Conservation (phyloP, 2,113 vertebrate genomes). For the Seriola quinqueradiata region DNA sequence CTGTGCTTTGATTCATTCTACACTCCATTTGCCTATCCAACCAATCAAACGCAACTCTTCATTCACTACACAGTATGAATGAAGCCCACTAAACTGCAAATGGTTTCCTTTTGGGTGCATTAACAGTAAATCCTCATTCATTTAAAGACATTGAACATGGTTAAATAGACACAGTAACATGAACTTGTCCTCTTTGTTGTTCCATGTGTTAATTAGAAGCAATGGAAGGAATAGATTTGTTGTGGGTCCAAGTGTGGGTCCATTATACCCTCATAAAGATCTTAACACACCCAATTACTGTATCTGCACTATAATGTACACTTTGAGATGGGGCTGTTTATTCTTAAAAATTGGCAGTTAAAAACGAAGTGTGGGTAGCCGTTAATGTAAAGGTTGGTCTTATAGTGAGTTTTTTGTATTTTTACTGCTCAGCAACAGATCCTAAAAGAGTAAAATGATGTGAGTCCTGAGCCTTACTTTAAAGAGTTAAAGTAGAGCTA, state of each 20-base stretch:
- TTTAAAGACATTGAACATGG: not conserved
- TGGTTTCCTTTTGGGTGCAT: not conserved
- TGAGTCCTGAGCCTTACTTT: not conserved
- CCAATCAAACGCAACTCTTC: conserved; percentile 8
- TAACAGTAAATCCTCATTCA: not conserved
- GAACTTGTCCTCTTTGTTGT: not conserved
- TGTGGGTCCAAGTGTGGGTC: not conserved
- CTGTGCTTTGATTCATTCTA: conserved; percentile 31
- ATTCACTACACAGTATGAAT: conserved; percentile 40
- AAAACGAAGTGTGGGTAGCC: not conserved
- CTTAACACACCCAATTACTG: conserved; percentile 1
- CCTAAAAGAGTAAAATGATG: not conserved
- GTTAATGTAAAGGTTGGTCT: not conserved
- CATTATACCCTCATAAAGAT: conserved; percentile 3
- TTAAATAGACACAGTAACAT: not conserved
- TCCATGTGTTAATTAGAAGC: not conserved
- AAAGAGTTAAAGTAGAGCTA: too few relatives aligned
- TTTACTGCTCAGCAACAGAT: not conserved
- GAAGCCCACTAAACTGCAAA: conserved; percentile 11
- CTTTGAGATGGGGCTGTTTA: not conserved
- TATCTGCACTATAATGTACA: not conserved
- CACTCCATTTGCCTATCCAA: not conserved
- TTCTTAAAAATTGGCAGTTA: not conserved
- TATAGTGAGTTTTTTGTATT: not conserved
- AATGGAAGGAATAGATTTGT: conserved; percentile 13